A percentile compares a stretch with the other conserved stretches of the same genome.
These are phyloP conservation scores for Cyclophora albipunctata DNA, from an alignment of 2,888 invertebrate genomes.

Conservation along the genomic window DNA sequence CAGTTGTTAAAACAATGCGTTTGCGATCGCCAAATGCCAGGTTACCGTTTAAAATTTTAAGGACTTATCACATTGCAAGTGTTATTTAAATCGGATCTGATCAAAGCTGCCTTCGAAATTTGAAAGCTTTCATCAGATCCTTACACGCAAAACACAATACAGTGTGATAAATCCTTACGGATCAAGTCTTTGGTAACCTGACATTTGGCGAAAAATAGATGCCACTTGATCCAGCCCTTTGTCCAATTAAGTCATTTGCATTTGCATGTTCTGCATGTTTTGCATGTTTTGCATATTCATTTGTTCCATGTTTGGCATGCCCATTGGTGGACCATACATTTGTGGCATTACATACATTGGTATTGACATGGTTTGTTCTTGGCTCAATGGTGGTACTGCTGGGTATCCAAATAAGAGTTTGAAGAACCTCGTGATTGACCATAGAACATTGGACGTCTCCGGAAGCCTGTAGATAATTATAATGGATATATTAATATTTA, in stretches of 20 bases:
- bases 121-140: too few relatives aligned
- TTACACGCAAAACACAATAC: too few relatives aligned
- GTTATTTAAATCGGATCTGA: too few relatives aligned
- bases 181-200: constrained; percentile 69
- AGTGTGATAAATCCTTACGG: constrained; percentile 18
- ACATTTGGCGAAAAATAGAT: constrained; percentile 58
- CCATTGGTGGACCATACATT: constrained; percentile 35
- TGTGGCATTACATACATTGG: constrained; percentile 67
- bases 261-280: too few relatives aligned
- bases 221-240: constrained; percentile 66
- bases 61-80: too few relatives aligned
- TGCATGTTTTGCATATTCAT: constrained; percentile 43
- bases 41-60: constrained; percentile 44
- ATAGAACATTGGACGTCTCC: constrained; percentile 73
- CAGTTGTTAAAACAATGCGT: constrained; percentile 57
- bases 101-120: too few relatives aligned
- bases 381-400: constrained; percentile 52
- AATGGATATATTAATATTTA: constrained; percentile 7
- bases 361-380: constrained; percentile 56
- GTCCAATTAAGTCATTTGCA: constrained; percentile 59
- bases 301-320: constrained; percentile 38
- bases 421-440: constrained; percentile 72
- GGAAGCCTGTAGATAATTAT: constrained; percentile 60
- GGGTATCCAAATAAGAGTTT: constrained; percentile 66
- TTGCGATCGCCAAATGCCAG: constrained; percentile 66